A percentile compares a stretch with the other conserved stretches of the same genome.
These are phyloP conservation scores for Rana temporaria DNA, from an alignment of 2,113 vertebrate species.

Conservation along the genomic window DNA sequence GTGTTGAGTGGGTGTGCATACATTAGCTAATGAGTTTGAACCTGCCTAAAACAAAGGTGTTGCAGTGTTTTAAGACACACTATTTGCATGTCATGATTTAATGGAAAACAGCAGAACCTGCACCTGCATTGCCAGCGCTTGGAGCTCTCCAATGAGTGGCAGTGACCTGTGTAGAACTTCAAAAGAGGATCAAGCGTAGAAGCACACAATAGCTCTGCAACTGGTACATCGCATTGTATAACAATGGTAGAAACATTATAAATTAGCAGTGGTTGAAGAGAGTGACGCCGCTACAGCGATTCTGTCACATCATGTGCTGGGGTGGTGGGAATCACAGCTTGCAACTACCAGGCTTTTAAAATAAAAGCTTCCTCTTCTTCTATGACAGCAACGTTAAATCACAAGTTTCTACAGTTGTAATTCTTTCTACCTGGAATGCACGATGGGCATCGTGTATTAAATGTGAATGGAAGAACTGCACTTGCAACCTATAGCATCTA, in stretches of 20 bases:
- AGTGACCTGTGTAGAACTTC: constrained; percentile 7
- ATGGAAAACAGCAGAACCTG: neutral
- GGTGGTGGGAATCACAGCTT: neutral
- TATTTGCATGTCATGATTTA: neutral
- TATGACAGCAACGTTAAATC: neutral
- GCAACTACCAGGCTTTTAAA: neutral
- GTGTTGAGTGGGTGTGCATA: constrained; percentile 25
- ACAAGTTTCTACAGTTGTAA: neutral
- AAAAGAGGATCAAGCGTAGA: constrained; percentile 11
- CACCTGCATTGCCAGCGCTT: constrained; percentile 1
- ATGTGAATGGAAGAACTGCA: no score
- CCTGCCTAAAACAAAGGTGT: constrained; percentile 7
- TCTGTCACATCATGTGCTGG: constrained; percentile 27
- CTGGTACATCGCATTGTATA: neutral
- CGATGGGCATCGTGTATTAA: no score
- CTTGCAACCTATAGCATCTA: no score
- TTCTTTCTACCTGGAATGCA: neutral
- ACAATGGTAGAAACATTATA: constrained; percentile 13
- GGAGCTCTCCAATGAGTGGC: neutral
- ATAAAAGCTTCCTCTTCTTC: neutral
- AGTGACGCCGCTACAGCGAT: constrained; percentile 20
- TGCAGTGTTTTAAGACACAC: constrained; percentile 13
- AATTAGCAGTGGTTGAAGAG: constrained; percentile 32
- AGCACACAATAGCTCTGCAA: constrained; percentile 14
- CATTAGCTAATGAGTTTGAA: constrained; percentile 40